Base-by-base conservation (phyloP, 1,140 invertebrate genomes). In the Chrysoperla carnea region DNA sequence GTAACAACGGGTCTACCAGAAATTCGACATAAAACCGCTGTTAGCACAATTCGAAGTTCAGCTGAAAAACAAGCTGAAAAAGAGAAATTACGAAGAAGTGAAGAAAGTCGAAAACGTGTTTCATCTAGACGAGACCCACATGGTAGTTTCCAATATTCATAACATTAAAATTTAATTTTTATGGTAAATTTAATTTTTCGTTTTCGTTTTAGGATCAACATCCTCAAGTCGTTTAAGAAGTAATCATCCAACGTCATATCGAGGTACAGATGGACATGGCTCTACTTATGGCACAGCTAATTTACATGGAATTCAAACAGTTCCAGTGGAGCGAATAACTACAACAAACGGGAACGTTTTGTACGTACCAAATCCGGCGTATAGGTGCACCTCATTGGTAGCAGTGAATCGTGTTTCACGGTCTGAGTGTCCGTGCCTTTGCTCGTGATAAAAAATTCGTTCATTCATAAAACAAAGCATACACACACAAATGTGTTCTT, bases 21-120 rank as follows among this genome's bases (percentile, higher is more conserved):
- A 54, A 63, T 62, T 29, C 49, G 58, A 33, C 61, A 63, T 41
- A 62, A 61, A 52, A 63, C 60, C 4, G 62, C 60, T 1, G 48
- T 64, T 38, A 62, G 60, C 7, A 62, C 62, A 1, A 64, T 64
- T 37, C 54, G 56, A 42, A 61, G 55, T 41, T 59, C 55, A n/a
- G 53, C 57, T 17, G 57, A 61, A 41, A 59, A 58, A 44, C 42
- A 47, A 33, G 42, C 48, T n/a, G 52, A 40, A 38, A 29, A 53
- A 39, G 55, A 57, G 27, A 49, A 45, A 37, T 15, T 35, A 8
- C 47, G 42, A 15, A 52, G 45, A 50, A 37, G 8, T 50, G 43
- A 48, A 56, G 56, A 39, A 52, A 56, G 2, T 6, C 29, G 8
- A 53, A 51, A 44, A 54, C 52, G 36, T 51, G 46, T 23, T 28